Base-by-base conservation (phyloP, 2,888 invertebrate species). In the Megamerina dolium region DNA sequence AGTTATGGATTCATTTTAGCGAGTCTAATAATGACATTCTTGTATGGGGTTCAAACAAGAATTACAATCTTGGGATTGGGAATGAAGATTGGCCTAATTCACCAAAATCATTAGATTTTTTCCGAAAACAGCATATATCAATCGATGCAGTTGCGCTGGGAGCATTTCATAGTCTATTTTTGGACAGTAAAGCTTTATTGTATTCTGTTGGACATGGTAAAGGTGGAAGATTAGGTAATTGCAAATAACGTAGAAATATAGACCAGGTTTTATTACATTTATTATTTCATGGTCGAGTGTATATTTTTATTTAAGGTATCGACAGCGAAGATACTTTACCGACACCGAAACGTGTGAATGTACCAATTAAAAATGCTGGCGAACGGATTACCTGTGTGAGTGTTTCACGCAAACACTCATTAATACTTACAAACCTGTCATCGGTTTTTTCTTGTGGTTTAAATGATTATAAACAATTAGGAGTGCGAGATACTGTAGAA, bases 41-140 rank as follows among this genome's bases (percentile, higher is more conserved):
- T 54, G 82, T 84, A 1, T 92, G 90, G 89, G 92, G 92, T 9
- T 81, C 79, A 27, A 92, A 93, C 69, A 78, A 80, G 30, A 92
- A 91, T 69, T 87, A 86, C 63, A 87, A 86, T 3, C 75, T 91
- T 8, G 92, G 91, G 2, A 81, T 83, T 19, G 80, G 81, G 40
- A 75, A 80, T 35, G 81, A 83, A 56, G 78, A 84, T 57, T 76
- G 77, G 10, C 71, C 79, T 33, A 69, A 72, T 39, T 55, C 74
- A 5, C 87, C 88, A 0, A 86, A 87, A 58, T 62, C 81, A 20
- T 68, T 86, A 31, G 81, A 82, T 37, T 75, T 75, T 44, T 86
- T 87, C 63, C 80, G 80, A 40, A 78, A 81, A 46, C 74, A 72
- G 9, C 76, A 75, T 46, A 73, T 79, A 23, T 74, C 72, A 46